Base-by-base conservation (phyloP, 2,113 vertebrate species). In the Copsychus sechellarum region DNA sequence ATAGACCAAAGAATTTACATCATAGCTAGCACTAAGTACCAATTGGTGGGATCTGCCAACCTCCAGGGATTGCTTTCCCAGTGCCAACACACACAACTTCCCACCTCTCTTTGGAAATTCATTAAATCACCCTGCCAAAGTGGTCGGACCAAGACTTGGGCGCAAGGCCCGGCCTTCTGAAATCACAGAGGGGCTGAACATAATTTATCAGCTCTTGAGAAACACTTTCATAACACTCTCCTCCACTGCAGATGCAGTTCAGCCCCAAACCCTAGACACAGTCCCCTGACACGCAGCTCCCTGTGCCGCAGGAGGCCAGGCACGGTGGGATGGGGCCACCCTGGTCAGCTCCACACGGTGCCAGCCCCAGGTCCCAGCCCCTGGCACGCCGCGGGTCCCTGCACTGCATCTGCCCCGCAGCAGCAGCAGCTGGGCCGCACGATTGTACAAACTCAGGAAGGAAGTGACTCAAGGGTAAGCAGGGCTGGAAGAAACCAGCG, bases 381-480 rank as follows among this genome's bases (percentile, higher is more conserved):
- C 70, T 69, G 73, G 53, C 78, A 89, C 0, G 1, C 86, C 7
- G 31, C 0, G 16, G 73, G 81, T 86, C 21, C 8, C 91, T 56
- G 89, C 5, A 12, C 58, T 80, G 19, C 93, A 77, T 90, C 78
- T 92, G 92, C 87, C 96, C 90, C 1, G 11, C 81, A 66, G 19
- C 92, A 66, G 19, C 92, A 93, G 95, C 90, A 95, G 95, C 96
- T 95, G 91, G 92, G 94, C 93, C 25, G 40, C 91, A 88, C 5
- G 50, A 93, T 72, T 92, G 88, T 95, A 97, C 95, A 95, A 97
- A 96, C 83, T 93, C 97, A 97, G 97, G 96, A 97, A 97, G 96
- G 97, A 97, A 97, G 95, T 97, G 97, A 97, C 94, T 97, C 96
- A 97, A 97, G 95, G 88, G 91, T 90, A 61, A 93, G 82, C 88